phyloP scores from a whole-genome alignment of 2,888 invertebrate species.

The Ennomos fuscantarius region DNA sequence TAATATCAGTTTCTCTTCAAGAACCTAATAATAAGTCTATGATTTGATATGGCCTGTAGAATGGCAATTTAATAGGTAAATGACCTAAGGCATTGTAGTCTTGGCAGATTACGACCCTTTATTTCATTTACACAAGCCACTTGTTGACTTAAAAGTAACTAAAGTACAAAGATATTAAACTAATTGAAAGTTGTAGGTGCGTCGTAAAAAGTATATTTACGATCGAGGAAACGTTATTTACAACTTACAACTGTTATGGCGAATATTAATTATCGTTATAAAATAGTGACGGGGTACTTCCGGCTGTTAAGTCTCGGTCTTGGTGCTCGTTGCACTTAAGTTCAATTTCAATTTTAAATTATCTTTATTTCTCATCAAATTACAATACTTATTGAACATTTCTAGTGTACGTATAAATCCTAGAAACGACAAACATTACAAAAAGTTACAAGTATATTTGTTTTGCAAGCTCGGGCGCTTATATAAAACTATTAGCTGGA shows the following conservation, averaged over 20 bases:
- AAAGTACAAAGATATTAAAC: slow-evolving; percentile 24
- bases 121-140: background rate
- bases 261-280: slow-evolving; percentile 31
- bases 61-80: too few species aligned
- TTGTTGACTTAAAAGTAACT: background rate
- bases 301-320: background rate
- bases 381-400: too few species aligned
- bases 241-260: slow-evolving; percentile 28
- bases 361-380: too few species aligned
- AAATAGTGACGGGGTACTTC: slow-evolving; percentile 24
- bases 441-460: too few species aligned
- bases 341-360: too few species aligned
- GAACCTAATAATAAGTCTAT: too few species aligned
- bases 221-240: slow-evolving; percentile 30
- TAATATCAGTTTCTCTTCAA: too few species aligned
- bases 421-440: too few species aligned
- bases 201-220: slow-evolving; percentile 33
- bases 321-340: background rate
- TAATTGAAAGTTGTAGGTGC: slow-evolving; percentile 25
- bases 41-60: too few species aligned
- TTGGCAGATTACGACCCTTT: background rate
- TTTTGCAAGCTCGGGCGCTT: too few species aligned
- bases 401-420: too few species aligned
- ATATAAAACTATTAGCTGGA: too few species aligned
- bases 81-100: background rate